Base-by-base conservation (phyloP, 1,140 invertebrate genomes). In the Ceratina australensis region DNA sequence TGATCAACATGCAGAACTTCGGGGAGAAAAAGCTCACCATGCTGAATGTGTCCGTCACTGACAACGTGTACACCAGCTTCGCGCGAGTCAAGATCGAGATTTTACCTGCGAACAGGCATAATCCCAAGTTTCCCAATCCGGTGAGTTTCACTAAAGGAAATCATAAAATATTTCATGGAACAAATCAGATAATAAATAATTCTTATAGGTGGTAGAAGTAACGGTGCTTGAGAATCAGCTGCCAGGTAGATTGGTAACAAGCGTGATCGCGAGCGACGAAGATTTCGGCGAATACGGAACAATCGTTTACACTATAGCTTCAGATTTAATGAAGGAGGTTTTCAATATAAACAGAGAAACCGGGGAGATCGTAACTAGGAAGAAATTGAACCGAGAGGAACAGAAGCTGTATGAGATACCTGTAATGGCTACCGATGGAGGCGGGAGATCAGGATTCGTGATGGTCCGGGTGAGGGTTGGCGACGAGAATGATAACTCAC, bases 401-500 rank as follows among this genome's bases (percentile, higher is more conserved):
- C 93, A 94, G 80, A 94, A 94, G 78, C 89, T 95, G 15, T 98
- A 96, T 89, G 95, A 96, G 87, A 94, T 98, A 67, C 95, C 95
- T 0, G 94, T 98, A 12, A 95, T 96, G 90, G 97, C 97, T n/a
- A 95, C 94, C 16, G 97, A 98, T 91, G 95, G 95, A 63, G 97
- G 97, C 59, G 96, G 96, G 7, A 94, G 95, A 87, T 95, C 95
- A 64, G 96, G 95, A 5, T 97, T 97, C 89, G 94, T 96, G 2
- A 94, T 94, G 10, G 94, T 99, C 7, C 93, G 96, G 85, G 95
- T 98, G 12, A 95, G 94, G 83, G 95, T 99, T 12, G 92, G 91
- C 4, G 98, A 99, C 92, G 94, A 95, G 68, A 99, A 99, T 92
- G 98, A 99, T 88, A 97, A 98, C 91, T 90, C 94, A 61, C 98